Percentiles rank a stretch among this genome's conserved stretches.
Evolutionary conservation across 2,888 invertebrate genomes (phyloP).

Genomic region (Cephus pygmeus): DNA sequence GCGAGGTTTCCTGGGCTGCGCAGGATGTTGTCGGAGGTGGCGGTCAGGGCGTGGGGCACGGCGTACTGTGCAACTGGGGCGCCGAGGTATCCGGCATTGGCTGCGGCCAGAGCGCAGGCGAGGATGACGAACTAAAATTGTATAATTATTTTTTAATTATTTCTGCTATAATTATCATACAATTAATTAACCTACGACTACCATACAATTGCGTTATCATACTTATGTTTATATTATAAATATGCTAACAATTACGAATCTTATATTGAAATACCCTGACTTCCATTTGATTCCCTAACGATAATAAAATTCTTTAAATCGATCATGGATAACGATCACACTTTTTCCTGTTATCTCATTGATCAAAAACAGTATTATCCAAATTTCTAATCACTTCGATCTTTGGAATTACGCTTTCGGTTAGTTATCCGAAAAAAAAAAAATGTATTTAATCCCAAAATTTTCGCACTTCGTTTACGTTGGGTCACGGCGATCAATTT

Average conservation of each 20-base stretch:
- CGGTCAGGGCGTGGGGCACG: constrained; percentile 56
- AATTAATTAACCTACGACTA: not conserved
- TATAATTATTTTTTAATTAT: not conserved
- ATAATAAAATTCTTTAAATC: not conserved
- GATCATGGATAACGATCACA: not conserved
- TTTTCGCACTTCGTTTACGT: not conserved
- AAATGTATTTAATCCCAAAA: not conserved
- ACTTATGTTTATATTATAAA: not conserved
- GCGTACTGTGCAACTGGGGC: constrained; percentile 41
- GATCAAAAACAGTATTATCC: not conserved
- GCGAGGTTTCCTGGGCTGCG: constrained; percentile 53
- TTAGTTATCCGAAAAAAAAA: not conserved
- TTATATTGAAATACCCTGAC: not conserved
- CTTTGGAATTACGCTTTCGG: not conserved
- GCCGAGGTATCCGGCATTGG: constrained; percentile 49
- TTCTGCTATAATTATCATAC: not conserved
- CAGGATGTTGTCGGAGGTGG: constrained; percentile 49
- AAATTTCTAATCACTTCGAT: not conserved
- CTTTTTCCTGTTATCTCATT: not conserved
- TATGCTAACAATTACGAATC: not conserved
- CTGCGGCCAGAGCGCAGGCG: constrained; percentile 51
- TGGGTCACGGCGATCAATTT: not conserved
- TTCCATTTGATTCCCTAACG: not conserved
- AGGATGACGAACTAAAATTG: constrained; percentile 44
- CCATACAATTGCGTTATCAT: not conserved